Conservation (phyloP, 64 coral and sea anemone species). For the Porites lutea region DNA sequence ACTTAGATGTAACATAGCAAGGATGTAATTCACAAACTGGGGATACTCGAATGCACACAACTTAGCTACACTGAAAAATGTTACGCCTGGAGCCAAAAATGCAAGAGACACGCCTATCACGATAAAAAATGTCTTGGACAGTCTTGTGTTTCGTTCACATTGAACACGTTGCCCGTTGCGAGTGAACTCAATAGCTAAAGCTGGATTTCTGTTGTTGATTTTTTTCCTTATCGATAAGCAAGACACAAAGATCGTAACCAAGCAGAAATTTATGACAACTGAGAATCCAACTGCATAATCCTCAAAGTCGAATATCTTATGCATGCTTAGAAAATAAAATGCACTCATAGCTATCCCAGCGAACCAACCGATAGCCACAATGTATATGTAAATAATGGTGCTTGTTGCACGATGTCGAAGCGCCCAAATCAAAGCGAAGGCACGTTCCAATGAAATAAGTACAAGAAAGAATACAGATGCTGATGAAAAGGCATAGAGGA, state of each 20-base stretch:
- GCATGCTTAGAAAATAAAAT: neutral
- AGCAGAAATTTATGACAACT: neutral
- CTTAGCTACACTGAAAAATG: neutral
- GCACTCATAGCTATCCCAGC: neutral
- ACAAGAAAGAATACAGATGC: neutral
- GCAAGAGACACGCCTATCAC: too few relatives aligned
- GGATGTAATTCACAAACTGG: too few relatives aligned
- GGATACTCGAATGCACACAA: too few relatives aligned
- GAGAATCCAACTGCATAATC: neutral
- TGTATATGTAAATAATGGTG: slow-evolving; percentile 6
- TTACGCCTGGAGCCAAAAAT: neutral
- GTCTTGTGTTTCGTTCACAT: neutral
- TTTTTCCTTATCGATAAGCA: neutral
- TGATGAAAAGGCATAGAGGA: too few relatives aligned
- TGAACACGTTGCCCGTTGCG: neutral
- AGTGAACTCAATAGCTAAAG: neutral
- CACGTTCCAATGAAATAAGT: neutral
- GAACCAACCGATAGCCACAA: neutral
- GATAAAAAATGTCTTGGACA: neutral
- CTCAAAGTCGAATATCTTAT: neutral
- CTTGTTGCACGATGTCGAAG: slow-evolving; percentile 56
- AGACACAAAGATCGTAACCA: neutral
- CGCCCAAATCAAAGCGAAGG: slow-evolving; percentile 35
- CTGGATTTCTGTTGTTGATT: neutral
- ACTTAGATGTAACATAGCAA: too few relatives aligned